These are phyloP conservation scores for Meriones psammophilus DNA, from an alignment of 2,797 vertebrate species.

Conservation along the genomic window DNA sequence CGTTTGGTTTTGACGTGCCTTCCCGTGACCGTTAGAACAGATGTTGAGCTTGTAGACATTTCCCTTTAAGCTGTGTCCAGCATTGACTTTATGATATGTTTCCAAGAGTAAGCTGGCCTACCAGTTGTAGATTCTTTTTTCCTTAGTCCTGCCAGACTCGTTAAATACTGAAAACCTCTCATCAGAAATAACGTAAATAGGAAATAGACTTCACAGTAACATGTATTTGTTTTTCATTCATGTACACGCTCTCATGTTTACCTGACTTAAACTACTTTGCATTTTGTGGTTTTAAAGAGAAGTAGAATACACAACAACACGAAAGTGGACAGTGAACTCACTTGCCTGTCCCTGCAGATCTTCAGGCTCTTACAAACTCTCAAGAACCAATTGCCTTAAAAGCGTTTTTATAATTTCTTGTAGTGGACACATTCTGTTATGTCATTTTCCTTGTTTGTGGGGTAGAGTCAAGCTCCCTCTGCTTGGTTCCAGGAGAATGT, in stretches of 20 bases:
- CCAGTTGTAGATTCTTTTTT: neutral
- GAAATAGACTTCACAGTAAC: conserved; percentile 22
- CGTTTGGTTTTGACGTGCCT: conserved; percentile 71
- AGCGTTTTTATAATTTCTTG: conserved; percentile 21
- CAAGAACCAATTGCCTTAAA: conserved; percentile 1
- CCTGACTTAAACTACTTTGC: conserved; percentile 24
- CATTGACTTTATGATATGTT: conserved; percentile 55
- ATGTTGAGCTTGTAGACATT: conserved; percentile 73
- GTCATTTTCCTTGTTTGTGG: neutral
- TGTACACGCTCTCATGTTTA: neutral
- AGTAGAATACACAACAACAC: neutral
- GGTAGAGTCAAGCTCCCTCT: neutral
- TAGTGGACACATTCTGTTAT: neutral
- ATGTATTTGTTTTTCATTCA: neutral
- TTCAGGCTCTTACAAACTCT: neutral
- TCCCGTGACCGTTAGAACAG: conserved; percentile 60
- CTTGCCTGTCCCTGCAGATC: neutral
- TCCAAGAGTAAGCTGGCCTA: conserved; percentile 5
- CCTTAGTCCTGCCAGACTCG: neutral
- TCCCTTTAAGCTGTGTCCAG: conserved; percentile 67
- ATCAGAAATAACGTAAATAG: conserved; percentile 33
- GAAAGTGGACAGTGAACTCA: neutral
- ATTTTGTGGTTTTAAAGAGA: conserved; percentile 52
- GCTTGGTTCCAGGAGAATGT: neutral
- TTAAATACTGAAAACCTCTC: conserved; percentile 35